Evolutionary conservation across 2,113 vertebrate species (phyloP).

Genomic region (Esox niger): DNA sequence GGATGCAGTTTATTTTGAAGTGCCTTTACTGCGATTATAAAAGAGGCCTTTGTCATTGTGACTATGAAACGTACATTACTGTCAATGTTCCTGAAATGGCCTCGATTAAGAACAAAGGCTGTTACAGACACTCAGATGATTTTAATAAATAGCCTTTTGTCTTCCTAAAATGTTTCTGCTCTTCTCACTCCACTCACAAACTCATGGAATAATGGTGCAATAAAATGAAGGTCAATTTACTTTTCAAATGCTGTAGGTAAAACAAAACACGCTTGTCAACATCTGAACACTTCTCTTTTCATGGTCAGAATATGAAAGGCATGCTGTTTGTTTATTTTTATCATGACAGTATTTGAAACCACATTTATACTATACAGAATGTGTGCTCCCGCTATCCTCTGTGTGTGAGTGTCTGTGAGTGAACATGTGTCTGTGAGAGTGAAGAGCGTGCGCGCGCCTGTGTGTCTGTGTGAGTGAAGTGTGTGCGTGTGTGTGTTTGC

Average conservation of each 20-base stretch:
- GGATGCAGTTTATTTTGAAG: background rate
- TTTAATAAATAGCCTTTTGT: no score
- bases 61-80: background rate
- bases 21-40: conserved; percentile 4
- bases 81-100: no score
- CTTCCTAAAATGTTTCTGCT: no score
- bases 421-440: background rate
- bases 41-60: background rate
- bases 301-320: background rate
- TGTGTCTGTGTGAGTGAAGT: background rate
- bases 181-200: no score
- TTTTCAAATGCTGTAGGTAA: no score
- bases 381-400: background rate
- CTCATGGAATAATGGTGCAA: background rate
- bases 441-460: background rate
- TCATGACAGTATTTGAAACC: background rate
- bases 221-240: background rate
- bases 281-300: no score
- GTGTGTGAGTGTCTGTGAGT: background rate
- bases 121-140: no score
- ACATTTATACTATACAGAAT: background rate
- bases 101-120: no score
- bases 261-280: no score
- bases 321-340: background rate
- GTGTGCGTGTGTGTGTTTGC: background rate